Evolutionary conservation across 2,888 invertebrate species (phyloP), one percentile per base, ranked within the genome.

Genomic region (Timandra comae): DNA sequence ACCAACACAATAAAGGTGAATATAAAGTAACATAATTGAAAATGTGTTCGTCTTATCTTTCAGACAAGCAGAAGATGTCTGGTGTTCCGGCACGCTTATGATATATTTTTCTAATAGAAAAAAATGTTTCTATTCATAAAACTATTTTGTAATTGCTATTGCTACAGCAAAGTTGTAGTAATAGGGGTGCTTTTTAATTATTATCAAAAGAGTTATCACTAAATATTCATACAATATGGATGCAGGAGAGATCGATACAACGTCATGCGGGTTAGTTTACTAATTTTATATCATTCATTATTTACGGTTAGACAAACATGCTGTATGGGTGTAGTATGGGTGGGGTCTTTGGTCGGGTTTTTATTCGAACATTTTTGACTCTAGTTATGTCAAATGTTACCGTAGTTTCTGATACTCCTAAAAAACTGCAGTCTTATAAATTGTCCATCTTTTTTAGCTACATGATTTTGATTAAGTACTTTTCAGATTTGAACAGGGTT

Each of bases 181-280:
- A 46, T 49, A 52, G 46, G 51, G 49, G 44, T 11, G 10, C 24
- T 2, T 24, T 24, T 22, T 22, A 10, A 10, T 24, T 24, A 24
- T 24, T 24, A 24, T 24, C 11, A 24, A 33, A 43, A 56, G 53
- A 50, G 48, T 59, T 58, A 57, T 57, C 46, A 60, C 65, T 67
- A 60, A 59, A 62, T 60, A 47, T 34, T 36, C 36, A 34, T 36
- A 47, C 31, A 41, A 36, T 36, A 35, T 11, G 38, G 35, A 44
- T 46, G 49, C 42, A 46, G 46, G 49, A 41, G 29, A 56, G 69
- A 68, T 74, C 73, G 72, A 76, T 74, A 61, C 41, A 43, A 36
- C 43, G 33, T 29, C 47, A 76, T 78, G 77, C 77, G 79, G 77
- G 78, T 52, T 38, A 28, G 78, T 52, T 37, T 29, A 27, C 52